Conservation (phyloP, 2,113 vertebrate genomes). For the Phyllostomus hastatus region DNA sequence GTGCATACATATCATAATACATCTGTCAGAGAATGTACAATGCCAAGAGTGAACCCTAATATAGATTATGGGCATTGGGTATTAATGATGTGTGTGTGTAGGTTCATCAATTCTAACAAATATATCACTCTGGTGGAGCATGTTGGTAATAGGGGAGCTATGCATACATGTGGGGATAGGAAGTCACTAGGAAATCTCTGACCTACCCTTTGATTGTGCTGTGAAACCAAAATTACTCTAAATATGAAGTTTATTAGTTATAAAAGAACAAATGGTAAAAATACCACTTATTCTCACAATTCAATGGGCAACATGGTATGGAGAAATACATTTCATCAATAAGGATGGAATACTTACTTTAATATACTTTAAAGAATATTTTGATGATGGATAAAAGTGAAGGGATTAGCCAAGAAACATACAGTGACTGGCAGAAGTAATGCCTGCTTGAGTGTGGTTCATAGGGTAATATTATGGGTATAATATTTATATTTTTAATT, state of each 20-base stretch:
- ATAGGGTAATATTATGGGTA: no score
- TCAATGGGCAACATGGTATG: neutral
- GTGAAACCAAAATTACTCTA: neutral
- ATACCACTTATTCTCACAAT: neutral
- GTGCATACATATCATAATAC: neutral
- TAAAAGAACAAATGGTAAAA: no score
- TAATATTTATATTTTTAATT: no score
- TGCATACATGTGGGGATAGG: neutral
- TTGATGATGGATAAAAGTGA: neutral
- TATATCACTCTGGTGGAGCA: neutral
- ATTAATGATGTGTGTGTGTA: neutral
- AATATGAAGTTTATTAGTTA: neutral
- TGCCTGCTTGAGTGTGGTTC: no score
- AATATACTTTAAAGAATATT: neutral
- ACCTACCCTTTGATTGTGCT: neutral
- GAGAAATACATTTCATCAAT: neutral
- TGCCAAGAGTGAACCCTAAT: no score
- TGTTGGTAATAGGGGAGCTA: no score
- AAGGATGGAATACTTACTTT: neutral
- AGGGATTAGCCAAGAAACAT: no score
- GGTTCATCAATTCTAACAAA: neutral
- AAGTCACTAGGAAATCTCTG: fast-evolving
- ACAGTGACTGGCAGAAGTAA: no score
- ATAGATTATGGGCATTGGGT: no score
- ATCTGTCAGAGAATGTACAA: neutral